Evolutionary conservation across 2,797 vertebrate species (phyloP), one percentile per base, ranked within the genome.

Genomic region (Pantherophis alleghaniensis): DNA sequence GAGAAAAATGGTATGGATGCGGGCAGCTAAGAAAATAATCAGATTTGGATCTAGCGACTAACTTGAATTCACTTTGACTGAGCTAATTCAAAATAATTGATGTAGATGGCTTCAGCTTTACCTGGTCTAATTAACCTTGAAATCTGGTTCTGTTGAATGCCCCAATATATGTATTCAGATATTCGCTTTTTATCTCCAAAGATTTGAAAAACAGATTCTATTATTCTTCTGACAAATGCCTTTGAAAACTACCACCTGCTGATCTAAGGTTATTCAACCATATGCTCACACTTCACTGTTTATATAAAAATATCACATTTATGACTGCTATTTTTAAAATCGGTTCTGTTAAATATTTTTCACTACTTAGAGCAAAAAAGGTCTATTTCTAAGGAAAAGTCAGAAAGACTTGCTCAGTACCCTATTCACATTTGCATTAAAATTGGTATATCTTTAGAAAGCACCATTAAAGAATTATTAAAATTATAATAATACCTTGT

Each of bases 271-370:
- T 94, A 88, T 88, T 92, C 20, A 88, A 90, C 1, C 0, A 87
- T 94, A 90, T 94, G 1, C 18, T 94, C 42, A 55, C 3, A 87
- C 88, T 22, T 37, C 14, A 74, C 83, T 16, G 88, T 91, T 90
- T 74, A 90, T 88, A 92, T 90, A 74, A 92, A 95, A 94, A 86
- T 74, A 57, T 6, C 4, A 59, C 1, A 26, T 93, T 90, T 93
- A 87, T n/a, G 1, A 93, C 24, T 61, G 32, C 86, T 7, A 37
- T 93, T 94, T 94, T 93, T 74, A 61, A 66, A 91, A 6, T 91
- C 11, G 47, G 53, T 47, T 0, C 0, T 94, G 89, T 94, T 5
- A 55, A 13, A 69, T 32, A 37, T 14, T 92, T 86, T 66, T 69
- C 2, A 14, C 59, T 94, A 92, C 2, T 79, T 63, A 74, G 28